Percentiles rank a stretch among this genome's conserved stretches.
These are phyloP conservation scores for Heliopora coerulea DNA, from an alignment of 92 coral and sea anemone genomes.

Conservation along the genomic window DNA sequence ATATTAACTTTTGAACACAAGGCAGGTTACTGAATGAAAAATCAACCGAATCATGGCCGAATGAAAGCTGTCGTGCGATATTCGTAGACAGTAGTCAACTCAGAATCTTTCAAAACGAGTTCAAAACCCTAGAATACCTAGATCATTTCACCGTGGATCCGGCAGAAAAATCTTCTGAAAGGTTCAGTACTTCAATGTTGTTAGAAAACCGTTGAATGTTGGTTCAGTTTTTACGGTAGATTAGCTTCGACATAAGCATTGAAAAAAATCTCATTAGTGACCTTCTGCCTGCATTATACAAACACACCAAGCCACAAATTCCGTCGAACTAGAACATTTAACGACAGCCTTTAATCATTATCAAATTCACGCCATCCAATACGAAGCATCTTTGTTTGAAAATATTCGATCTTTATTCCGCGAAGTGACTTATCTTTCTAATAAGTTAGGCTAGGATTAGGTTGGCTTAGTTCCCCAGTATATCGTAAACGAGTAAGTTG, in stretches of 20 bases:
- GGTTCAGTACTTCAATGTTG: too few relatives aligned
- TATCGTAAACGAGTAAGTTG: not conserved
- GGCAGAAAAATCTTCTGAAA: too few relatives aligned
- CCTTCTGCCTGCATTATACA: not conserved
- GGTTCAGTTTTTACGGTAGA: not conserved
- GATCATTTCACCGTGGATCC: too few relatives aligned
- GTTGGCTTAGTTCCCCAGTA: not conserved
- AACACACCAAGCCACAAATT: not conserved
- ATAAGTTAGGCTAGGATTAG: not conserved
- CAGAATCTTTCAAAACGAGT: too few relatives aligned
- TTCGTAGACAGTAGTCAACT: not conserved
- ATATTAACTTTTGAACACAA: too few relatives aligned
- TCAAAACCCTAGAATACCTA: too few relatives aligned
- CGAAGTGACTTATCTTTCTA: too few relatives aligned
- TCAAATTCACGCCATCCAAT: too few relatives aligned
- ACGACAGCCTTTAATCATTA: too few relatives aligned
- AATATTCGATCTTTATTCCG: too few relatives aligned
- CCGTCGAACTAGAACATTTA: not conserved
- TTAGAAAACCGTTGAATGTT: not conserved
- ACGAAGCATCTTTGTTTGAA: not conserved
- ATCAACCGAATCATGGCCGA: not conserved
- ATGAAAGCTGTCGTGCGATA: conserved; percentile 5
- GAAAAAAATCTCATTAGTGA: not conserved
- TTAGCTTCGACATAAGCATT: not conserved
- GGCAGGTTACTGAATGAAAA: not conserved